These are phyloP conservation scores for Coilia nasus DNA, from an alignment of 2,797 vertebrate species.

Conservation along the genomic window DNA sequence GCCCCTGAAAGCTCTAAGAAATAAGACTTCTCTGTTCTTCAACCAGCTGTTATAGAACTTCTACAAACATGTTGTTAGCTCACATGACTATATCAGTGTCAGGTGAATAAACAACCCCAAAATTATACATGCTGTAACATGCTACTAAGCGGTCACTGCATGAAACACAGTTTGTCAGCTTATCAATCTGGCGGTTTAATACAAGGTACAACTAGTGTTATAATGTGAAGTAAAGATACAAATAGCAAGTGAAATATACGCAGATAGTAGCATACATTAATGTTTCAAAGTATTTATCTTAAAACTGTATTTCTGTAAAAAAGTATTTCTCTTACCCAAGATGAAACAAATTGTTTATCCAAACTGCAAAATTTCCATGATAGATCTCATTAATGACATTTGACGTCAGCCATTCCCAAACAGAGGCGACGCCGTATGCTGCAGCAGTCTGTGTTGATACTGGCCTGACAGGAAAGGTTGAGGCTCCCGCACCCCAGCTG, in stretches of 20 bases:
- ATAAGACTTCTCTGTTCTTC: neutral
- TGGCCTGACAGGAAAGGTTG: constrained; percentile 16
- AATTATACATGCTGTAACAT: neutral
- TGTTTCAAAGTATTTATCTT: neutral
- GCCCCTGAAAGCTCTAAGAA: neutral
- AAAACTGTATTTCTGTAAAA: no score
- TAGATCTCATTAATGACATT: constrained; percentile 9
- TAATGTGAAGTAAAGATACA: neutral
- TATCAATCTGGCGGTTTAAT: neutral
- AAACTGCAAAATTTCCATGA: neutral
- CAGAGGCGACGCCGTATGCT: neutral
- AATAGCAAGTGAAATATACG: neutral
- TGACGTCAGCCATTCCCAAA: neutral
- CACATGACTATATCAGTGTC: neutral
- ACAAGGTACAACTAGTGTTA: neutral
- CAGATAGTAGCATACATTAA: neutral
- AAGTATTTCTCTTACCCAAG: neutral
- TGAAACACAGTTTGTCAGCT: neutral
- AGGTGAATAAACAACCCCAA: neutral
- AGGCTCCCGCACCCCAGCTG: neutral
- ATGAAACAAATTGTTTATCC: neutral
- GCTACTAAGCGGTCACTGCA: neutral
- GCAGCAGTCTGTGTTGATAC: neutral
- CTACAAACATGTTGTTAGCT: neutral
- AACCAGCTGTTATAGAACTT: neutral